phyloP scores from a whole-genome alignment of 1,140 invertebrate genomes.

The Platorchestia sp. region DNA sequence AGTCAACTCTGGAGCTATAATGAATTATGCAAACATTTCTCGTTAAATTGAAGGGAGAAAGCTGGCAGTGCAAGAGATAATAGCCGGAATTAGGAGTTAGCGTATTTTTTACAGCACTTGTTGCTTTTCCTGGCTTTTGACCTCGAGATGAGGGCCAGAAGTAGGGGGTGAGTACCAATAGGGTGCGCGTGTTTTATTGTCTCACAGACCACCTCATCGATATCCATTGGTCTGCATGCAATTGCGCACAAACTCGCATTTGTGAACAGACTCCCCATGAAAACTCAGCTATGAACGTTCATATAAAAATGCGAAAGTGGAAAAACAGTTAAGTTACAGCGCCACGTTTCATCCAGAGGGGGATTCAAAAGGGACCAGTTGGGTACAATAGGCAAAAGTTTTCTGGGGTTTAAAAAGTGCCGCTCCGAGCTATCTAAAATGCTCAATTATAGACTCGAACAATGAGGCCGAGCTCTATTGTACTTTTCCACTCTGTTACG shows the following conservation, averaged over 20 bases:
- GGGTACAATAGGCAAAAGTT: not conserved
- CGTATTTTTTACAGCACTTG: not conserved
- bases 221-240: not conserved
- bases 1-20: not conserved
- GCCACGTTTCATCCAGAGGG: not conserved
- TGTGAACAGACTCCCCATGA: not conserved
- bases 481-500: not conserved
- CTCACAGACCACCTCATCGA: not conserved
- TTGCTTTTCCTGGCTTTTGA: not conserved
- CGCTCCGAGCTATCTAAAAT: too few species aligned
- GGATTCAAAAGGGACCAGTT: not conserved
- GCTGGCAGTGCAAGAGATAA: not conserved
- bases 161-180: not conserved
- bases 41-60: not conserved
- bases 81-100: not conserved
- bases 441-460: not conserved
- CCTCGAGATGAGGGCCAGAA: not conserved
- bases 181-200: not conserved
- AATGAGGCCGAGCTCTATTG: not conserved
- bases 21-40: slow-evolving; percentile 10
- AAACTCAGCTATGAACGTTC: not conserved
- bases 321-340: not conserved
- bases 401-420: not conserved
- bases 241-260: not conserved
- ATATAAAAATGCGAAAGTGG: not conserved